These are phyloP conservation scores for Solea solea DNA, from an alignment of 2,113 vertebrate species.

Conservation along the genomic window DNA sequence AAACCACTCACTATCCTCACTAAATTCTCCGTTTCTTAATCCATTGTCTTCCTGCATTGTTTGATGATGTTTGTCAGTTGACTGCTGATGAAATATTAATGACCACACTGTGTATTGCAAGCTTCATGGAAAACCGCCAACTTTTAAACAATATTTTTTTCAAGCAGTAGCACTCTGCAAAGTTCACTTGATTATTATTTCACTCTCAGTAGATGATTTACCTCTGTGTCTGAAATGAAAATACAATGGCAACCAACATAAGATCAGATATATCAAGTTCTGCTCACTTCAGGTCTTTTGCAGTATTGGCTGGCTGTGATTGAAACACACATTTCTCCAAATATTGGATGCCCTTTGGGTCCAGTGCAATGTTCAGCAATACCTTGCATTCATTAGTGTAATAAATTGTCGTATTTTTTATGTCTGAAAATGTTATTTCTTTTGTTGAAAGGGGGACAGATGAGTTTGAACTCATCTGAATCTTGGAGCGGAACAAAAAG, in stretches of 20 bases:
- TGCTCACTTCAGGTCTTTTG: background rate
- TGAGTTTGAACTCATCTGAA: constrained; percentile 27
- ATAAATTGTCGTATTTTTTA: constrained; percentile 1
- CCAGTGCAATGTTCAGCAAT: background rate
- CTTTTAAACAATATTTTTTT: background rate
- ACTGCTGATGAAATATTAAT: constrained; percentile 46
- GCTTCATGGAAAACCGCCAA: constrained; percentile 2
- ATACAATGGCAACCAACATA: background rate
- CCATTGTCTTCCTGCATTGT: background rate
- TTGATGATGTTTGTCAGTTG: background rate
- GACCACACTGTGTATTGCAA: background rate
- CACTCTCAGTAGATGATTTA: background rate
- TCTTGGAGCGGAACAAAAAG: background rate
- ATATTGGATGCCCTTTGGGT: constrained; percentile 1
- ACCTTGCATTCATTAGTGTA: background rate
- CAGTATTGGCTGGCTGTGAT: background rate
- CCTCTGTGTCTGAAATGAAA: background rate
- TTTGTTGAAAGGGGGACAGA: background rate
- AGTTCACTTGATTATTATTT: background rate
- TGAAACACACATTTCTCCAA: background rate
- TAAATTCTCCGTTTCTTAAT: background rate
- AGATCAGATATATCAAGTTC: background rate
- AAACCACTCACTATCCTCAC: background rate
- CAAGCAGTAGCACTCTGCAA: background rate
- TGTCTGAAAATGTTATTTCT: constrained; percentile 5